A percentile compares a stretch with the other conserved stretches of the same genome.
phyloP scores from a whole-genome alignment of 2,888 invertebrate species.

The Drosophila basisetae region DNA sequence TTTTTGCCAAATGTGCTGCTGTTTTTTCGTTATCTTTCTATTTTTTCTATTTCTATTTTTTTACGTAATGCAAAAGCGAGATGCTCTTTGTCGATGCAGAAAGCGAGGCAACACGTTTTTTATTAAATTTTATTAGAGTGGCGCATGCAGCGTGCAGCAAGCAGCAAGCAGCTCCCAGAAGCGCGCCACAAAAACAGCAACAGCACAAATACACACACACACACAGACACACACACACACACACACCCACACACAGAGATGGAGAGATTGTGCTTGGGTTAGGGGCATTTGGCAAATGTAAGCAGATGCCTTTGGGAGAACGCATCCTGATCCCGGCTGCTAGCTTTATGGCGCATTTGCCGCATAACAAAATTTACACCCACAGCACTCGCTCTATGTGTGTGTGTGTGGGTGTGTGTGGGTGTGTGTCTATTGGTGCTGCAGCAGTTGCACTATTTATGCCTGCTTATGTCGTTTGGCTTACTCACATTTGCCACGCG shows the following conservation, averaged over 20 bases:
- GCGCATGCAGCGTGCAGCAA: conserved; percentile 58
- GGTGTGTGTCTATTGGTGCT: conserved; percentile 3
- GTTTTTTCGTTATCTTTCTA: neutral
- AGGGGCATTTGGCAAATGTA: conserved; percentile 20
- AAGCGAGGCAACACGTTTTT: conserved; percentile 76
- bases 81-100: conserved; percentile 66
- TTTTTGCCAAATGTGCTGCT: neutral
- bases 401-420: neutral
- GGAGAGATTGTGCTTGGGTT: neutral
- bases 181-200: conserved; percentile 41
- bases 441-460: conserved; percentile 61
- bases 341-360: conserved; percentile 78
- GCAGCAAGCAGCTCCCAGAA: conserved; percentile 40
- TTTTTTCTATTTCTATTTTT: conserved; percentile 1
- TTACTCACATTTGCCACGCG: conserved; percentile 78
- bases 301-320: conserved; percentile 44
- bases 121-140: conserved; percentile 80
- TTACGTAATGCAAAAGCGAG: conserved; percentile 26
- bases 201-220: neutral
- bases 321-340: conserved; percentile 51
- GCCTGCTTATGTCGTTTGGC: conserved; percentile 80
- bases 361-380: conserved; percentile 78
- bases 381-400: conserved; percentile 32
- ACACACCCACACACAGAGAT: neutral
- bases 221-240: neutral